Conservation (phyloP, 2,113 vertebrate species). For the Hemicordylus capensis region DNA sequence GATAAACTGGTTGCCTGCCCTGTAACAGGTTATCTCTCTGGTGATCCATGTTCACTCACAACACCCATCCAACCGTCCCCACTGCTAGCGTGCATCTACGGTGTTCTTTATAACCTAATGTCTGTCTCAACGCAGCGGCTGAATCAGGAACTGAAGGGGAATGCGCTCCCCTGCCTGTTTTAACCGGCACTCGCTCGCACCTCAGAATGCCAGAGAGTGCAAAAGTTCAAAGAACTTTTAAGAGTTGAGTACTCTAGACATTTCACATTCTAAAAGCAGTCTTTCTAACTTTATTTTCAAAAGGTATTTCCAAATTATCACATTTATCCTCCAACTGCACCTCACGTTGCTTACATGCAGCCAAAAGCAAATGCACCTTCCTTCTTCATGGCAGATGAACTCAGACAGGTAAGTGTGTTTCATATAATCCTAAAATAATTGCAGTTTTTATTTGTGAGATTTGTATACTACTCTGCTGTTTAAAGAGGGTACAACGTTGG, state of each 20-base stretch:
- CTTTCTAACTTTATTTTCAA: constrained; percentile 37
- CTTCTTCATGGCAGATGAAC: constrained; percentile 98
- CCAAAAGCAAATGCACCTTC: constrained; percentile 99
- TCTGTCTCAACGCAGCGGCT: too few relatives aligned
- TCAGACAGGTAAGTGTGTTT: constrained; percentile 87
- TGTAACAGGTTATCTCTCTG: too few relatives aligned
- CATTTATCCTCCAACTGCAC: constrained; percentile 95
- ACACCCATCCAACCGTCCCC: too few relatives aligned
- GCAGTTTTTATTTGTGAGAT: fast-evolving
- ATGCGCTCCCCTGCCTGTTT: too few relatives aligned
- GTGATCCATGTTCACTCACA: too few relatives aligned
- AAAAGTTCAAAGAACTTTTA: neutral
- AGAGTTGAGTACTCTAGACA: fast-evolving
- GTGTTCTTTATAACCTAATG: too few relatives aligned
- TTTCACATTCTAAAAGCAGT: constrained; percentile 12
- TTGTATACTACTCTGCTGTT: neutral
- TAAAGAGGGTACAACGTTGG: neutral
- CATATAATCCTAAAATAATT: neutral
- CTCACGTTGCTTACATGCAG: constrained; percentile 99
- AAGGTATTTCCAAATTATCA: constrained; percentile 99
- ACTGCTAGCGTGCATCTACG: too few relatives aligned
- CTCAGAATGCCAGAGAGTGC: too few relatives aligned
- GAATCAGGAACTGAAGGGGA: too few relatives aligned
- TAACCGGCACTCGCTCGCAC: too few relatives aligned
- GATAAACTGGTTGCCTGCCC: too few relatives aligned